Percentiles rank a stretch among this genome's conserved stretches.
Conservation (phyloP, 2,797 vertebrate species). For the Gallinago stenura region DNA sequence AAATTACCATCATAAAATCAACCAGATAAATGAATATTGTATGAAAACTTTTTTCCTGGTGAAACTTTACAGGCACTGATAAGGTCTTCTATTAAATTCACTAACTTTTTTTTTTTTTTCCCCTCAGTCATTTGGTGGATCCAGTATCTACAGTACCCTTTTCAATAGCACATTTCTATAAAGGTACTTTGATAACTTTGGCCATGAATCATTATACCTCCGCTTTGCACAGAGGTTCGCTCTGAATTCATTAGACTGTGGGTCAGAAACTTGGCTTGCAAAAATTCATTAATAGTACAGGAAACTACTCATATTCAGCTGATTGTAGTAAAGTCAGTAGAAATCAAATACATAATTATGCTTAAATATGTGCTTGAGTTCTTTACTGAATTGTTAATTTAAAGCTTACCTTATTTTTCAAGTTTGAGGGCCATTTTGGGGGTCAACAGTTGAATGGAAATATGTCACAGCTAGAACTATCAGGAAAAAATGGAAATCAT, state of each 20-base stretch:
- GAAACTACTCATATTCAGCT: background rate
- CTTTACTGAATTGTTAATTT: background rate
- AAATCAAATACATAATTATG: background rate
- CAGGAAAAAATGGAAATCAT: background rate
- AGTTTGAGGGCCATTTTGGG: background rate
- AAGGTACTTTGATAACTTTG: background rate
- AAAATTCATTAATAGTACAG: background rate
- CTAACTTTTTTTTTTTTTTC: accelerated
- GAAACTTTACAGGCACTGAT: background rate
- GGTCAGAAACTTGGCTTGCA: background rate
- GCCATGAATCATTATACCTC: background rate
- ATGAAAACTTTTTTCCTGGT: background rate
- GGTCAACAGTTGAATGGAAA: background rate
- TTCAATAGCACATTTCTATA: background rate
- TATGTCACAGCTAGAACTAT: background rate
- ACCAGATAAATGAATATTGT: background rate
- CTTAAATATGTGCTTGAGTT: background rate
- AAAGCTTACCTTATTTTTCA: background rate
- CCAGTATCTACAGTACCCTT: background rate
- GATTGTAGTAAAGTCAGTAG: background rate
- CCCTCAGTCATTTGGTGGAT: background rate
- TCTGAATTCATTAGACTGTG: background rate
- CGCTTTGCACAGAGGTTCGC: background rate
- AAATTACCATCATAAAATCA: background rate
- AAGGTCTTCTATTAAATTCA: background rate